These are phyloP conservation scores for Platycheirus rosarum DNA, from an alignment of 2,888 invertebrate genomes.

Conservation along the genomic window DNA sequence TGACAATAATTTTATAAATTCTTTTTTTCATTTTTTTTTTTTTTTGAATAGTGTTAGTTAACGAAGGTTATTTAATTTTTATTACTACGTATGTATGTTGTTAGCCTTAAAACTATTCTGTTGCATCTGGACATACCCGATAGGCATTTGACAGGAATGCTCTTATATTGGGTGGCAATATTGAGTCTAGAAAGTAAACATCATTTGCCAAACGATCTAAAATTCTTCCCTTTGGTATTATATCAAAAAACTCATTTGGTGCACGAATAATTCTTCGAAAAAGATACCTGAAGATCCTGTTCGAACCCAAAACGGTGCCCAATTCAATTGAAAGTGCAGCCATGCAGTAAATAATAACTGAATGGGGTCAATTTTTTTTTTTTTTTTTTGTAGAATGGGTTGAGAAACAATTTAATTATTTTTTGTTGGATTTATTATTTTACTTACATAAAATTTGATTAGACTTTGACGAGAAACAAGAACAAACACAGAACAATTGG, in stretches of 20 bases:
- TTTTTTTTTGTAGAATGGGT: conserved; percentile 5
- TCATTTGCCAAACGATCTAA: conserved; percentile 86
- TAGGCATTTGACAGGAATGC: conserved; percentile 76
- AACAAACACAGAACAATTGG: too few relatives aligned
- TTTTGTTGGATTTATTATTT: not conserved
- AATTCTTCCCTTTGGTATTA: conserved; percentile 86
- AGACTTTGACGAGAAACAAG: conserved; percentile 15
- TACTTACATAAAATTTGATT: not conserved
- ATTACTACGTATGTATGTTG: not conserved
- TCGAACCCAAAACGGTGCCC: conserved; percentile 83
- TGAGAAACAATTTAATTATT: conserved; percentile 13
- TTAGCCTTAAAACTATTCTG: not conserved
- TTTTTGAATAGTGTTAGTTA: too few relatives aligned
- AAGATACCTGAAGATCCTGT: conserved; percentile 83
- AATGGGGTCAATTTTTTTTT: conserved; percentile 2
- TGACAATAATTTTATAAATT: conserved; percentile 4
- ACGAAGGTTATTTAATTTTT: too few relatives aligned
- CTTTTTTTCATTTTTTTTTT: too few relatives aligned
- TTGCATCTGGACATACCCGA: conserved; percentile 78
- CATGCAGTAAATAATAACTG: conserved; percentile 79
- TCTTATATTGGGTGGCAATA: conserved; percentile 81
- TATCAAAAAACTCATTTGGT: conserved; percentile 86
- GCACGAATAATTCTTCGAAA: conserved; percentile 83
- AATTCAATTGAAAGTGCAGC: conserved; percentile 81
- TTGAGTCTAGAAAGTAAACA: conserved; percentile 84